Evolutionary conservation across 2,797 vertebrate species (phyloP).

Genomic region (Premnoplex brunnescens): DNA sequence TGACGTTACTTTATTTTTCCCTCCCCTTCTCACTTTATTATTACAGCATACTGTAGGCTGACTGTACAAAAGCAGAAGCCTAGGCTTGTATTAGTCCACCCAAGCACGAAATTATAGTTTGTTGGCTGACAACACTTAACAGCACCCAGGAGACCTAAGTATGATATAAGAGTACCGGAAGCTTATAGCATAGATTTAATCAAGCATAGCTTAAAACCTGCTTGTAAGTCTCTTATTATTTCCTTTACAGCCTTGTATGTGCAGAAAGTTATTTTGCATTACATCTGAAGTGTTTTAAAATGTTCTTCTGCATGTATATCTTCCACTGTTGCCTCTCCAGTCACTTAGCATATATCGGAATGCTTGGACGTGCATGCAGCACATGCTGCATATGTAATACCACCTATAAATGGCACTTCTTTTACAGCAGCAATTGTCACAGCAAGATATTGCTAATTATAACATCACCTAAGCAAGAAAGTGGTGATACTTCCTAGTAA

Average conservation of each 20-base stretch:
- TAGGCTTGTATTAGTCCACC: constrained; percentile 35
- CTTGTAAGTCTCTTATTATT: constrained; percentile 47
- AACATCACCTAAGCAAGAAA: constrained; percentile 53
- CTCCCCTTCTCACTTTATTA: background rate
- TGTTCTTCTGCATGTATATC: background rate
- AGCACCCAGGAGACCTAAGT: constrained; percentile 41
- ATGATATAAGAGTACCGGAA: background rate
- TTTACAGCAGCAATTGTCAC: constrained; percentile 53
- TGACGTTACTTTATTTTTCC: background rate
- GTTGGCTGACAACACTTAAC: constrained; percentile 57
- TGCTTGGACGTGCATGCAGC: background rate
- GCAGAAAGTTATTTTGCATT: constrained; percentile 17
- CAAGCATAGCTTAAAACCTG: constrained; percentile 42
- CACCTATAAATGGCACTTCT: constrained; percentile 23
- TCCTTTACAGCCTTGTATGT: constrained; percentile 29
- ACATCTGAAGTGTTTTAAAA: background rate
- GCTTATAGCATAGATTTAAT: constrained; percentile 41
- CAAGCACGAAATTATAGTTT: constrained; percentile 66
- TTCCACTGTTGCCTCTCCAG: background rate
- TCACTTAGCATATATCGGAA: background rate
- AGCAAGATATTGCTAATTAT: constrained; percentile 51
- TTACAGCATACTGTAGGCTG: background rate
- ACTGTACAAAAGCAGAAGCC: background rate
- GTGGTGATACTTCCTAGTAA: constrained; percentile 16
- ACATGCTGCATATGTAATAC: background rate